phyloP scores from a whole-genome alignment of 2,888 invertebrate species.

The Watsonalla binaria region DNA sequence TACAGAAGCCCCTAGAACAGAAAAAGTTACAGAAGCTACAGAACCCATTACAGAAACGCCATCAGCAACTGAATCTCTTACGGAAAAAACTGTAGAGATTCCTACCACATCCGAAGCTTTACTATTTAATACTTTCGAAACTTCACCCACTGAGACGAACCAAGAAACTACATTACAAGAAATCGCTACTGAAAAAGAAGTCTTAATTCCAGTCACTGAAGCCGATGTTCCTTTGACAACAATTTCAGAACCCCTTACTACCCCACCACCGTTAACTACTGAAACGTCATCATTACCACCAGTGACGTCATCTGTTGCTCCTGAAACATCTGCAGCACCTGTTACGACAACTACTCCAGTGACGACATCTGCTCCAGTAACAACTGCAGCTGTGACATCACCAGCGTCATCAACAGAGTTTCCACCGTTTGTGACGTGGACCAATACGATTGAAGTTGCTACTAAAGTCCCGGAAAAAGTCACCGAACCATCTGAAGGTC shows the following conservation, averaged over 20 bases:
- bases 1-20: slow-evolving; percentile 30
- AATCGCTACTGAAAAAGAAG: slow-evolving; percentile 32
- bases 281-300: background rate
- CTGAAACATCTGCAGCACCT: background rate
- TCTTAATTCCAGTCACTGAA: slow-evolving; percentile 35
- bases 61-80: slow-evolving; percentile 19
- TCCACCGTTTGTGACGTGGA: slow-evolving; percentile 75
- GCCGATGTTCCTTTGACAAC: slow-evolving; percentile 25
- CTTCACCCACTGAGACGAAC: slow-evolving; percentile 24
- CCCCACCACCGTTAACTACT: slow-evolving; percentile 12
- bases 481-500: slow-evolving; percentile 47
- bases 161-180: slow-evolving; percentile 10
- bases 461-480: slow-evolving; percentile 41
- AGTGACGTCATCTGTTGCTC: background rate
- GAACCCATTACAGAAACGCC: slow-evolving; percentile 15
- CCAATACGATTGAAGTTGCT: slow-evolving; percentile 52
- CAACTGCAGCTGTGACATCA: slow-evolving; percentile 13
- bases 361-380: background rate
- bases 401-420: slow-evolving; percentile 42
- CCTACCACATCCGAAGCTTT: background rate
- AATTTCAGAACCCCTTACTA: background rate
- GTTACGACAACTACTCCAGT: no score
- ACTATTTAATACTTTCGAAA: slow-evolving; percentile 12
- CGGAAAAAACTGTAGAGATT: slow-evolving; percentile 23
- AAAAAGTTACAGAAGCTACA: slow-evolving; percentile 31